Conservation (phyloP, 1,140 invertebrate species). For the Drosophila lini region DNA sequence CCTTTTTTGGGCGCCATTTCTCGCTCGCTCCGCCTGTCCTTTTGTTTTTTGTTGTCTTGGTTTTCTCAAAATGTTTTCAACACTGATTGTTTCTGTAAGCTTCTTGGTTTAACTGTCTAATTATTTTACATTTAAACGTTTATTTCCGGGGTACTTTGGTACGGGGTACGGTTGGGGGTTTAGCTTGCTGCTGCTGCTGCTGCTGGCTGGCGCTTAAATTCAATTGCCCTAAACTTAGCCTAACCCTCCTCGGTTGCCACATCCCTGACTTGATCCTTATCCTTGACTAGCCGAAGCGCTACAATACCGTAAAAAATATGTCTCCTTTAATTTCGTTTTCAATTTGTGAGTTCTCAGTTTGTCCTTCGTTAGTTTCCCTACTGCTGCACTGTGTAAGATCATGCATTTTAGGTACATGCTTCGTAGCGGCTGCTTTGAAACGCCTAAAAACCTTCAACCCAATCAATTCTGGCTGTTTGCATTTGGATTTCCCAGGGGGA, state of each 20-base stretch:
- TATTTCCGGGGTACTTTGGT: slow-evolving; percentile 51
- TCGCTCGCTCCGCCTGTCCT: slow-evolving; percentile 28
- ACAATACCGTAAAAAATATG: slow-evolving; percentile 77
- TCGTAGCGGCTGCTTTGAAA: slow-evolving; percentile 52
- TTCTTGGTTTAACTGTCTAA: slow-evolving; percentile 84
- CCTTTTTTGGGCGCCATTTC: slow-evolving; percentile 45
- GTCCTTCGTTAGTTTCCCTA: slow-evolving; percentile 28
- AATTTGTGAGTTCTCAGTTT: slow-evolving; percentile 34
- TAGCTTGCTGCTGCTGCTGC: slow-evolving; percentile 44
- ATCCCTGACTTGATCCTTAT: slow-evolving; percentile 16
- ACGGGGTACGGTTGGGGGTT: slow-evolving; percentile 18
- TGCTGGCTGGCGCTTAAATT: slow-evolving; percentile 60
- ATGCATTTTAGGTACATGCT: slow-evolving; percentile 66
- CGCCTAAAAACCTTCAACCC: slow-evolving; percentile 38
- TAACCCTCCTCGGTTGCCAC: slow-evolving; percentile 47
- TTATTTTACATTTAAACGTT: slow-evolving; percentile 83
- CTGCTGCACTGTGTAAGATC: slow-evolving; percentile 40
- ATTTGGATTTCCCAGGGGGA: slow-evolving; percentile 22
- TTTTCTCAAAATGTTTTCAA: slow-evolving; percentile 81
- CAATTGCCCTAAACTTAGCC: slow-evolving; percentile 66
- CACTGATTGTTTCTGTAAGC: slow-evolving; percentile 84
- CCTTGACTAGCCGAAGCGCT: slow-evolving; percentile 56
- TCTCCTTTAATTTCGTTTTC: slow-evolving; percentile 43
- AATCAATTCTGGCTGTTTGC: slow-evolving; percentile 41
- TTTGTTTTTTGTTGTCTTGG: slow-evolving; percentile 47